These are phyloP conservation scores for Falco naumanni DNA, from an alignment of 2,797 vertebrate genomes.

Conservation along the genomic window DNA sequence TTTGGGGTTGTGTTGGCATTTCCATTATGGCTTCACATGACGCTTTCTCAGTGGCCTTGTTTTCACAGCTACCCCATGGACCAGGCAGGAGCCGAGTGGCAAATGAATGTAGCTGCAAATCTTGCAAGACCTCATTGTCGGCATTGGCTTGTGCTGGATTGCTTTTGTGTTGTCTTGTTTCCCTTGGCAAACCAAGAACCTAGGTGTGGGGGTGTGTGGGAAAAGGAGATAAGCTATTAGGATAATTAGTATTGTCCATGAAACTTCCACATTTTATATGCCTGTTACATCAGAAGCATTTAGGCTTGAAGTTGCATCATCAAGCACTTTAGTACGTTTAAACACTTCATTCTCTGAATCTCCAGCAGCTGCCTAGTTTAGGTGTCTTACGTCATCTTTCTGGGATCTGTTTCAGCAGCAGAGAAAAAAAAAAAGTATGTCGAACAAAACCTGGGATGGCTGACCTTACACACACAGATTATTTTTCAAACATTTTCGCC, in stretches of 20 bases:
- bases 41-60: constrained; percentile 50
- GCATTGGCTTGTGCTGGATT: not conserved
- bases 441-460: not conserved
- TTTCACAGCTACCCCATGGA: constrained; percentile 70
- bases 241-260: not conserved
- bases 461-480: not conserved
- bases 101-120: not conserved
- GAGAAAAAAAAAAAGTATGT: not conserved
- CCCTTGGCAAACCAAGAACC: not conserved
- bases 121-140: not conserved
- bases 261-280: not conserved
- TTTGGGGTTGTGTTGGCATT: not conserved
- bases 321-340: not conserved
- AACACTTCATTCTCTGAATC: not conserved
- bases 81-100: constrained; percentile 16
- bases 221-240: not conserved
- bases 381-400: not conserved
- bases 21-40: not conserved
- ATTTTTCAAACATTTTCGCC: constrained; percentile 39
- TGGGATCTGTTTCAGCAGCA: not conserved
- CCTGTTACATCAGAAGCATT: not conserved
- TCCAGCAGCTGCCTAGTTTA: not conserved
- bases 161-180: not conserved
- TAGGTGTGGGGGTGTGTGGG: not conserved
- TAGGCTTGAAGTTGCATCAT: not conserved